These are phyloP conservation scores for Nycticebus coucang DNA, from an alignment of 2,113 vertebrate species.

Conservation along the genomic window DNA sequence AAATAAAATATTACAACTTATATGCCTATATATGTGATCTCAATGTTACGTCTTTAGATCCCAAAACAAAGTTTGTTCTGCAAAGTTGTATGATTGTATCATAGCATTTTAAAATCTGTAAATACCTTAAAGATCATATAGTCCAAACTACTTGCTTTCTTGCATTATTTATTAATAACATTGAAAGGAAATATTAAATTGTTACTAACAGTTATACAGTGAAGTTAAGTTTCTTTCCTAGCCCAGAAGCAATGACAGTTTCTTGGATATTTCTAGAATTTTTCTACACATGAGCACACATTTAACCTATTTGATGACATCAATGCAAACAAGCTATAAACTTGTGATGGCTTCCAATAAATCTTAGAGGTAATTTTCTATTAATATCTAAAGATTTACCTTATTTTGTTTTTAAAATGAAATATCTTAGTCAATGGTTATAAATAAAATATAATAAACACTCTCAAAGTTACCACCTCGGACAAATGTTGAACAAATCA, in stretches of 20 bases:
- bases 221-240: neutral
- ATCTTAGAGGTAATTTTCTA: neutral
- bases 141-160: neutral
- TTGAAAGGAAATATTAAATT: conserved; percentile 6
- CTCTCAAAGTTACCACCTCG: neutral
- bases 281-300: neutral
- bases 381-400: neutral
- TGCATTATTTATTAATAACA: neutral
- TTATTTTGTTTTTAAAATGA: neutral
- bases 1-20: neutral
- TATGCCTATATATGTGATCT: neutral
- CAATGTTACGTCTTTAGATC: neutral
- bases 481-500: too few relatives aligned
- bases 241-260: neutral
- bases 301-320: neutral
- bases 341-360: neutral
- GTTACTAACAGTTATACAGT: neutral
- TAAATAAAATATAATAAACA: neutral
- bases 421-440: neutral
- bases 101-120: neutral
- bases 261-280: neutral
- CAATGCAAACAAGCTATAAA: neutral
- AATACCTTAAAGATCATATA: neutral
- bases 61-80: neutral
- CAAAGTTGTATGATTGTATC: neutral